A percentile compares a stretch with the other conserved stretches of the same genome.
These are phyloP conservation scores for Mythimna pallens DNA, from an alignment of 2,888 invertebrate species.

Conservation along the genomic window DNA sequence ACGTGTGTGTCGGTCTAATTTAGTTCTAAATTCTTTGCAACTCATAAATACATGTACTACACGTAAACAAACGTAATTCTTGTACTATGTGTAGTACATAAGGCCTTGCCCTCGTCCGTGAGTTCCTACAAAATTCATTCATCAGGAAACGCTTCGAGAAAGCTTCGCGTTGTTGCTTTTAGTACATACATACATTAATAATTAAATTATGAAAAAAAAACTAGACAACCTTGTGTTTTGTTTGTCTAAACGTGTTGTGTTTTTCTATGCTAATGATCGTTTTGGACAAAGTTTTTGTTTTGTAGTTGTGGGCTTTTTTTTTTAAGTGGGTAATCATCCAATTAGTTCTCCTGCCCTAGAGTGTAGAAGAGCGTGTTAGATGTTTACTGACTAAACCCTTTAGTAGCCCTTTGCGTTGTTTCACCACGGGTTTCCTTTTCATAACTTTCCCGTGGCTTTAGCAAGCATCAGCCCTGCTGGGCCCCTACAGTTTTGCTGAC, in stretches of 20 bases:
- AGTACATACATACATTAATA: neutral
- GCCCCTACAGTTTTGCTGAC: no score
- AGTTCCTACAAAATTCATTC: conserved; percentile 31
- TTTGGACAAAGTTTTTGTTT: neutral
- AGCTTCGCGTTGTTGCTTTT: neutral
- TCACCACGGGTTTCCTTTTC: no score
- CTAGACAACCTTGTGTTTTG: conserved; percentile 28
- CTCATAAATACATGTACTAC: no score
- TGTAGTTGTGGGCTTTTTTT: no score
- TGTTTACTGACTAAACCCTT: neutral
- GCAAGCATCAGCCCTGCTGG: no score
- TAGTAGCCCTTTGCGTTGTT: no score
- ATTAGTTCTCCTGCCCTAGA: neutral
- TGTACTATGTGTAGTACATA: conserved; percentile 21
- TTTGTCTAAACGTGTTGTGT: neutral
- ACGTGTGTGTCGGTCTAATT: no score
- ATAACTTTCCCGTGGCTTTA: no score
- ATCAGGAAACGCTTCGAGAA: neutral
- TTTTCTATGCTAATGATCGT: conserved; percentile 31
- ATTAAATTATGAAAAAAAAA: conserved; percentile 9
- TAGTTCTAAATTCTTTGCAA: no score
- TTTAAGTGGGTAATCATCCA: no score
- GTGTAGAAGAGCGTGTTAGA: neutral
- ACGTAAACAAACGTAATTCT: conserved; percentile 21
- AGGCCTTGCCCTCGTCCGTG: conserved; percentile 30